Percentiles rank a stretch among this genome's conserved stretches.
phyloP scores from a whole-genome alignment of 1,140 invertebrate species.

The Ostrea denselamellosa region DNA sequence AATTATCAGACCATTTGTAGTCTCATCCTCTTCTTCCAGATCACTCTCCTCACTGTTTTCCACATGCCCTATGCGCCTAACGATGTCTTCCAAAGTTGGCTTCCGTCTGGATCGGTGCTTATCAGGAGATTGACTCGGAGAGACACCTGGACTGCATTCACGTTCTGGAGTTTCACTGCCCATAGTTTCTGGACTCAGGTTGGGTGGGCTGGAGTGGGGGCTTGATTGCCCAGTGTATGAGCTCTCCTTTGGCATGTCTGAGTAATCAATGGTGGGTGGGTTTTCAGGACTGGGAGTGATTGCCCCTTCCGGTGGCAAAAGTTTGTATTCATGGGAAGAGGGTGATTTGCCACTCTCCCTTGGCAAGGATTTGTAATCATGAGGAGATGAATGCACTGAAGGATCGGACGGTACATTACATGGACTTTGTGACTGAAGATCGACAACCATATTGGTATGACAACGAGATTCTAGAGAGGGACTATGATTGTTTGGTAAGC shows the following conservation, averaged over 20 bases:
- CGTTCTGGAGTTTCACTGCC: slow-evolving; percentile 52
- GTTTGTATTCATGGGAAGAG: slow-evolving; percentile 53
- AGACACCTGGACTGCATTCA: slow-evolving; percentile 59
- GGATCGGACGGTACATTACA: slow-evolving; percentile 51
- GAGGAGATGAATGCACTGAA: slow-evolving; percentile 49
- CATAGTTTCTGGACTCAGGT: slow-evolving; percentile 60
- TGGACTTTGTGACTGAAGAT: slow-evolving; percentile 56
- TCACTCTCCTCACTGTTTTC: slow-evolving; percentile 70
- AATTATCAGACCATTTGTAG: slow-evolving; percentile 52
- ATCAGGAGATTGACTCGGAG: slow-evolving; percentile 56
- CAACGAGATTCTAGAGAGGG: slow-evolving; percentile 46
- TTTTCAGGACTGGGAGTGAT: slow-evolving; percentile 65
- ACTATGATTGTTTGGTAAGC: slow-evolving; percentile 42
- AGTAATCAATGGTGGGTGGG: slow-evolving; percentile 58
- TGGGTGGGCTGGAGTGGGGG: slow-evolving; percentile 57
- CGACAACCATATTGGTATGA: slow-evolving; percentile 56
- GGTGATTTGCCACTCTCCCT: slow-evolving; percentile 41
- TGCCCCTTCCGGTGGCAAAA: slow-evolving; percentile 62
- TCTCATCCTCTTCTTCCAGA: slow-evolving; percentile 64
- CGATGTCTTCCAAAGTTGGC: slow-evolving; percentile 73
- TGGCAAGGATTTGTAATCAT: slow-evolving; percentile 55
- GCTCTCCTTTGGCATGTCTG: slow-evolving; percentile 54
- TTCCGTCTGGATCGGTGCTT: slow-evolving; percentile 69
- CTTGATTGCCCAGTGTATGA: slow-evolving; percentile 45
- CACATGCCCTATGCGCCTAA: slow-evolving; percentile 67